A percentile compares a stretch with the other conserved stretches of the same genome.
These are phyloP conservation scores for Ophiothrix spiculata DNA, from an alignment of 35 echinoderm and acorn worm genomes.

Conservation along the genomic window DNA sequence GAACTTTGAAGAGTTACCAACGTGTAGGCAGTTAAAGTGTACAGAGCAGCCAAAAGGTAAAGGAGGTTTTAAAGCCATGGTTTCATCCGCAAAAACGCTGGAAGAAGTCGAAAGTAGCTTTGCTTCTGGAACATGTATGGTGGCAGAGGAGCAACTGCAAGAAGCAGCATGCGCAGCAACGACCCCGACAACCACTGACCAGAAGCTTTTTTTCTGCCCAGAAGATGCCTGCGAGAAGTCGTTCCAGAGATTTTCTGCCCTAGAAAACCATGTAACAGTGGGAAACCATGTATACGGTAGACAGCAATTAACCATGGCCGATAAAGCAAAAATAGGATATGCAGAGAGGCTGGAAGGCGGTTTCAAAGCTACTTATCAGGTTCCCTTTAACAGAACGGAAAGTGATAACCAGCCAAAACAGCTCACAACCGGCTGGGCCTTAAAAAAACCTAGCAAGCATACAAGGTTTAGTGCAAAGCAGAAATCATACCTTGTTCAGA, in stretches of 20 bases:
- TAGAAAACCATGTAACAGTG: not conserved
- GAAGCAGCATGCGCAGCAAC: not conserved
- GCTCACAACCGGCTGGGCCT: not conserved
- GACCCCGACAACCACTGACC: too few relatives aligned
- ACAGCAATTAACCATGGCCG: not conserved
- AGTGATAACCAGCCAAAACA: not conserved
- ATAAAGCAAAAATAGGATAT: not conserved
- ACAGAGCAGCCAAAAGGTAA: not conserved
- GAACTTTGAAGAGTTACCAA: not conserved
- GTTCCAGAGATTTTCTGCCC: not conserved
- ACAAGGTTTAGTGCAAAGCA: constrained; percentile 4
- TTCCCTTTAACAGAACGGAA: not conserved
- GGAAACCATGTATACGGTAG: not conserved
- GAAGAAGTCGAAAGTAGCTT: not conserved
- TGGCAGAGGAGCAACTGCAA: not conserved
- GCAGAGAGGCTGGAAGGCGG: not conserved
- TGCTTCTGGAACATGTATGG: not conserved
- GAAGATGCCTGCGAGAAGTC: not conserved
- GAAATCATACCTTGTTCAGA: not conserved
- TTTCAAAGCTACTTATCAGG: not conserved
- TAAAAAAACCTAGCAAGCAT: not conserved
- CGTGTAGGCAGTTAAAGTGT: too few relatives aligned
- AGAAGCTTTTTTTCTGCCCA: not conserved
- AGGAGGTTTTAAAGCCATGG: constrained; percentile 2
- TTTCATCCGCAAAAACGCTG: not conserved